phyloP scores from a whole-genome alignment of 1,140 invertebrate genomes.

The Apis laboriosa region DNA sequence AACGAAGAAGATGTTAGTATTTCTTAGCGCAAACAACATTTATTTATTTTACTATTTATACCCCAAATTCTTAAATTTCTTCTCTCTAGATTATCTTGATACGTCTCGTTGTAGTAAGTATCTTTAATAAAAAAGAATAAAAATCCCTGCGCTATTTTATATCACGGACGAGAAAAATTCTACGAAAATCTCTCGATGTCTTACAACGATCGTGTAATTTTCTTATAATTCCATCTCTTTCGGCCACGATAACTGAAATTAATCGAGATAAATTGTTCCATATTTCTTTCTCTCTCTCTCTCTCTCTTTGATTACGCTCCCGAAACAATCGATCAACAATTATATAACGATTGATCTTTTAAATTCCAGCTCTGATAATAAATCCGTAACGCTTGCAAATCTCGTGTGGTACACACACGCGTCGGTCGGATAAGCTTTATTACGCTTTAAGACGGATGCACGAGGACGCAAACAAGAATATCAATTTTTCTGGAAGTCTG shows the following conservation, averaged over 20 bases:
- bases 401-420: too few relatives aligned
- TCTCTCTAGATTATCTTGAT: not conserved
- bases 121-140: not conserved
- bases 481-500: conserved; percentile 56
- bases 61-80: not conserved
- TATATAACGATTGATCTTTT: conserved; percentile 21
- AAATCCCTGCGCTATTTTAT: not conserved
- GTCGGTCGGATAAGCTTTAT: conserved; percentile 49
- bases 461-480: conserved; percentile 46
- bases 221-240: not conserved
- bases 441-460: conserved; percentile 44
- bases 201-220: not conserved
- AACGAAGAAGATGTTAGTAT: not conserved
- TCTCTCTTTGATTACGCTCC: not conserved
- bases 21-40: too few relatives aligned
- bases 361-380: not conserved
- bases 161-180: not conserved
- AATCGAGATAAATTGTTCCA: conserved; percentile 13
- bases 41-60: too few relatives aligned
- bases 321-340: not conserved
- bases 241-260: conserved; percentile 11
- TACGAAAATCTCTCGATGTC: not conserved
- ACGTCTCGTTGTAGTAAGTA: not conserved
- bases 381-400: conserved; percentile 29
- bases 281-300: too few relatives aligned